These are phyloP conservation scores for Aramus guarauna DNA, from an alignment of 2,113 vertebrate genomes.

Conservation along the genomic window DNA sequence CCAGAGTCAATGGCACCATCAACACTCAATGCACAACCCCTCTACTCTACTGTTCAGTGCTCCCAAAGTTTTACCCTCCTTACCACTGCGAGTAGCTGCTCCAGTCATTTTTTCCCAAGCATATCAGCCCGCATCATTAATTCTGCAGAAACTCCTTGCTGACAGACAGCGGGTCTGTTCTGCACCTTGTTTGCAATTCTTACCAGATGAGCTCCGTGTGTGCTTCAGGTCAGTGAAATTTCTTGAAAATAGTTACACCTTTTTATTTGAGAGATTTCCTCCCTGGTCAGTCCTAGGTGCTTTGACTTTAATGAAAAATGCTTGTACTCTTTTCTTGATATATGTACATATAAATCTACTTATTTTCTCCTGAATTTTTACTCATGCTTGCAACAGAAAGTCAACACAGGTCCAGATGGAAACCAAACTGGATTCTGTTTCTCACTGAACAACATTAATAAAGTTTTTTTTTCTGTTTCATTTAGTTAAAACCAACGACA, in stretches of 20 bases:
- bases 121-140: neutral
- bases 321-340: neutral
- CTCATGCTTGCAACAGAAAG: neutral
- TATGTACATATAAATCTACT: neutral
- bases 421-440: neutral
- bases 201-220: neutral
- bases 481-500: neutral
- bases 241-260: neutral
- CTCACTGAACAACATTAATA: neutral
- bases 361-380: slow-evolving; percentile 8
- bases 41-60: neutral
- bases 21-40: neutral
- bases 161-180: neutral
- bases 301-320: neutral
- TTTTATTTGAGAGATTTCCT: neutral
- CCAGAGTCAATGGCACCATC: neutral
- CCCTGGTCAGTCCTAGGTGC: neutral
- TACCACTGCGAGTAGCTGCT: neutral
- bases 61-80: neutral
- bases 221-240: neutral
- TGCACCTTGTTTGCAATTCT: neutral
- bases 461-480: neutral
- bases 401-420: neutral
- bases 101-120: neutral
- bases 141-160: neutral